A percentile compares a stretch with the other conserved stretches of the same genome.
These are phyloP conservation scores for Dasysyrphus albostriatus DNA, from an alignment of 2,888 invertebrate species.

Conservation along the genomic window DNA sequence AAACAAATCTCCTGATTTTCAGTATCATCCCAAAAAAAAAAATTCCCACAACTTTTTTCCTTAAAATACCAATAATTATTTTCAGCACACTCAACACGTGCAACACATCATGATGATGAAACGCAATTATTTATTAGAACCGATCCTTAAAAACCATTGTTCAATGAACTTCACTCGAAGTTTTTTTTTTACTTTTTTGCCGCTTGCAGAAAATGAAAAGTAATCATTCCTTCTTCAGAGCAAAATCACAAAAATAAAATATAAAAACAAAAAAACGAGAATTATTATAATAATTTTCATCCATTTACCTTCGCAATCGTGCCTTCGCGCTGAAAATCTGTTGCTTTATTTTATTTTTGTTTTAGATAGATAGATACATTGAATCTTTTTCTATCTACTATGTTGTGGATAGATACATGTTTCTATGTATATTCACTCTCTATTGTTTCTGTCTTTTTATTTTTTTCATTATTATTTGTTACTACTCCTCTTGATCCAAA, in stretches of 20 bases:
- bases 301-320: slow-evolving; percentile 70
- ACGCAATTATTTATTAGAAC: slow-evolving; percentile 56
- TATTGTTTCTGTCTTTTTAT: slow-evolving; percentile 10
- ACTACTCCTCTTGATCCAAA: slow-evolving; percentile 26
- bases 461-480: not conserved
- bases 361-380: slow-evolving; percentile 14
- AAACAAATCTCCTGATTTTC: too few species aligned
- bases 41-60: not conserved
- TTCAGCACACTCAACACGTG: slow-evolving; percentile 2
- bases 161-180: slow-evolving; percentile 63
- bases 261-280: slow-evolving; percentile 32
- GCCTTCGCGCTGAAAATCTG: slow-evolving; percentile 32
- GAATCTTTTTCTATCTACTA: not conserved
- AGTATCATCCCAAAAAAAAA: too few species aligned
- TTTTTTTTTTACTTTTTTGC: not conserved
- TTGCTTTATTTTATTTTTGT: slow-evolving; percentile 1
- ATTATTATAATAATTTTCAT: slow-evolving; percentile 73
- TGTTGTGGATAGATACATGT: not conserved
- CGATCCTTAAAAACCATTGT: slow-evolving; percentile 64
- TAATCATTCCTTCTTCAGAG: slow-evolving; percentile 45
- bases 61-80: slow-evolving; percentile 9
- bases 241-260: slow-evolving; percentile 30
- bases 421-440: slow-evolving; percentile 2
- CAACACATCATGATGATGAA: slow-evolving; percentile 37
- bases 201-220: slow-evolving; percentile 2